Evolutionary conservation across 2,888 invertebrate genomes (phyloP), one percentile per base, ranked within the genome.

Genomic region (Melanostoma mellinum): DNA sequence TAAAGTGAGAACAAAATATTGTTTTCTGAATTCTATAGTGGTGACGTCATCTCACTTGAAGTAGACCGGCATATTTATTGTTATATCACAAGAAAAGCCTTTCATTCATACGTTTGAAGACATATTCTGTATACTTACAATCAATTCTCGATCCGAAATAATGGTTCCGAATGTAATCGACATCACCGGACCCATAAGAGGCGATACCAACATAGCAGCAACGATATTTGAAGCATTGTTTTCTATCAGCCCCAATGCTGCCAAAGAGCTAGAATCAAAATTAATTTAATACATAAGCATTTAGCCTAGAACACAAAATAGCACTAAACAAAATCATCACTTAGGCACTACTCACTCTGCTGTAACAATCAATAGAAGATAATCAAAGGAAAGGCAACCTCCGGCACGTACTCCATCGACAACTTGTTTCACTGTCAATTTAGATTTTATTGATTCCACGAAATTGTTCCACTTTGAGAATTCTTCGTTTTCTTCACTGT

Each of bases 151-250:
- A 89, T 96, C 96, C 35, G 95, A 93, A 87, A 97, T 96, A 80
- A 96, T 95, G 32, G 94, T 93, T 5, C 96, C 97, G 89, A 97
- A 97, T 68, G 96, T 96, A 85, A 96, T 94, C n/a, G 96, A 96
- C 94, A 97, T 95, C 9, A 97, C 96, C 0, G 97, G 97, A 1
- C 96, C 96, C 95, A 95, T 95, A 8, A 95, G 92, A 0, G 95
- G 95, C 1, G 95, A 95, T 0, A 95, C 95, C 87, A 95, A 90
- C 95, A 95, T 95, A 35, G 95, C 95, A 35, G 95, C 95, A 32
- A 94, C 94, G 85, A 97, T 94, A 87, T 96, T 95, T 0, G 97
- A 95, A 4, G 96, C 94, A 88, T 95, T 96, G 91, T 96, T 96
- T 90, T 97, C 97, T 33, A 96, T 94, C 48, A 97, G 91, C 53